Base-by-base conservation (phyloP, 2,888 invertebrate genomes). In the Trilocha varians region DNA sequence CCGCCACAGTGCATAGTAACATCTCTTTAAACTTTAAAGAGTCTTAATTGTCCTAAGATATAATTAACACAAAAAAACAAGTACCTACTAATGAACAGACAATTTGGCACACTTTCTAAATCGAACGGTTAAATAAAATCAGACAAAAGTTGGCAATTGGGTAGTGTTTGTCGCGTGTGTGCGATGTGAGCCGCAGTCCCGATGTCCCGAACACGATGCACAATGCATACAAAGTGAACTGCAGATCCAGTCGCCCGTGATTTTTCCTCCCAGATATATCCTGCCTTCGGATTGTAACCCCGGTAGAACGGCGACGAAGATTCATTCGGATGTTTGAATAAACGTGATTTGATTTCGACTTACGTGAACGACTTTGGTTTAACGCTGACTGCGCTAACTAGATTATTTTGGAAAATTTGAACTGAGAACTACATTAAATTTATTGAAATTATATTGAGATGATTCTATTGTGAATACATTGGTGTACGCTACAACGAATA, bases 191-290 rank as follows among this genome's bases (percentile, higher is more conserved):
- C 56, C 59, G 77, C 65, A 73, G 63, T 57, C 65, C 25, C 59
- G 68, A 74, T 71, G 66, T 64, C 61, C 52, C 57, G 54, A 52
- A 53, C 53, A 39, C 46, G 52, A 67, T 73, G 71, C 73, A 73
- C 72, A 74, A 73, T 78, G 76, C 77, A 78, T 78, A 78, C 70
- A 66, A 72, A 75, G 67, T 70, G 69, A 61, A 62, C 62, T 59
- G 49, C 46, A 57, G 62, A 68, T 63, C 63, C 65, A 67, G 53
- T 65, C 64, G 65, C 55, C 68, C 61, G 68, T 67, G 77, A 78
- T 73, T 78, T 75, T 71, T 69, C 67, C 62, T 63, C 58, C 62
- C 42, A 48, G 41, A 52, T 57, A 64, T 56, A 65, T 65, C 59
- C 57, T 53, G 55, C 55, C 52, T 59, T 46, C 50, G 59, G 58